phyloP scores from a whole-genome alignment of 2,888 invertebrate genomes.

The Hemistola chrysoprasaria region DNA sequence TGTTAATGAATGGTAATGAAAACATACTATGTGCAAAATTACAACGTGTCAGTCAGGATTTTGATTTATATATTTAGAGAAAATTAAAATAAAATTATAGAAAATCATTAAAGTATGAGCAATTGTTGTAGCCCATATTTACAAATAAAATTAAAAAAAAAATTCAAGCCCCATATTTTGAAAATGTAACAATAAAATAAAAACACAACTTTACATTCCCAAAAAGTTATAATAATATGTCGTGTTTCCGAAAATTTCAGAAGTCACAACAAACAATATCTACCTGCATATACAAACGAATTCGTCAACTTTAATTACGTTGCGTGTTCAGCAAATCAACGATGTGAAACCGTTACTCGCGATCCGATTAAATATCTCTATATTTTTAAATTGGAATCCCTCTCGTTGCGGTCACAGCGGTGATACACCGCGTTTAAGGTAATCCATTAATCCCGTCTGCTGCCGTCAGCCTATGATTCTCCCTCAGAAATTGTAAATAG shows the following conservation, averaged over 20 bases:
- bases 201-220: no score
- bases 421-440: conserved; percentile 47
- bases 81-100: no score
- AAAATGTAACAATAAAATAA: no score
- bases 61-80: no score
- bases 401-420: conserved; percentile 41
- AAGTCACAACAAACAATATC: conserved; percentile 21
- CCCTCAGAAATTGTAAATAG: conserved; percentile 3
- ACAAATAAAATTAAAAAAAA: no score
- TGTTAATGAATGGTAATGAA: no score
- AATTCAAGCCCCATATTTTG: no score
- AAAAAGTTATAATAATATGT: conserved; percentile 1
- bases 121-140: no score
- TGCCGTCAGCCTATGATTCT: conserved; percentile 31
- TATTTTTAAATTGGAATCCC: conserved; percentile 41
- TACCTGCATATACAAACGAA: conserved; percentile 23
- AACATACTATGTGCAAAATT: no score
- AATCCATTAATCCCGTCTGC: conserved; percentile 42
- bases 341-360: conserved; percentile 30
- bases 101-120: no score
- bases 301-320: conserved; percentile 32
- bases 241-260: conserved; percentile 16
- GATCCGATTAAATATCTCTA: conserved; percentile 38
- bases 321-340: conserved; percentile 28
- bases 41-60: no score